Conservation (phyloP, 2,113 vertebrate genomes). For the Petromus typicus region DNA sequence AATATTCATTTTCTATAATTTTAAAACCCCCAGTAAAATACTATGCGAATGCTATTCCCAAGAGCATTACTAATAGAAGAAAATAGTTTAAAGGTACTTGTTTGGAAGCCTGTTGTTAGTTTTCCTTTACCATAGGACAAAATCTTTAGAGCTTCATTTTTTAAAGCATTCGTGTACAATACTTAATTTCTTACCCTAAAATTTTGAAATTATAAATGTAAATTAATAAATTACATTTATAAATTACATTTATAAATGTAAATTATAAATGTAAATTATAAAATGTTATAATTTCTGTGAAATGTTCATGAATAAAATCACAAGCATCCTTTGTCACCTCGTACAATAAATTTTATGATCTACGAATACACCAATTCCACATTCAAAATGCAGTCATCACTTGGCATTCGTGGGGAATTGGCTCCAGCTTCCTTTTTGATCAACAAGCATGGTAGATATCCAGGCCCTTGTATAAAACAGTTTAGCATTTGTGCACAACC, state of each 20-base stretch:
- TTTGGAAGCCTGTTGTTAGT: constrained; percentile 21
- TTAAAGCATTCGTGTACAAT: background rate
- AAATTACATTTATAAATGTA: no score
- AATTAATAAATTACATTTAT: no score
- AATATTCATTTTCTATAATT: background rate
- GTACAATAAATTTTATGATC: background rate
- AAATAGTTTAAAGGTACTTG: background rate
- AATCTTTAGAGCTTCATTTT: background rate
- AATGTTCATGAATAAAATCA: background rate
- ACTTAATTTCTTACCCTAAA: constrained; percentile 9
- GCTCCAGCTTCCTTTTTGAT: background rate
- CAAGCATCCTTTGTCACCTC: background rate
- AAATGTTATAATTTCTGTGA: background rate
- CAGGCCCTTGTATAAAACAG: background rate
- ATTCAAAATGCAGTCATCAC: background rate
- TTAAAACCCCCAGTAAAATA: background rate
- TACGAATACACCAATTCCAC: background rate
- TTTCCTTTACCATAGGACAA: background rate
- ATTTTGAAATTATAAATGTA: background rate
- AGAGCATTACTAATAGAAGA: background rate
- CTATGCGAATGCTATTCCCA: background rate
- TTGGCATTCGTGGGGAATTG: background rate
- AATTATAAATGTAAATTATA: no score
- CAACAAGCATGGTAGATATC: background rate
- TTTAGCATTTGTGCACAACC: background rate